phyloP scores from a whole-genome alignment of 2,888 invertebrate species.

The Exocentrus adspersus region DNA sequence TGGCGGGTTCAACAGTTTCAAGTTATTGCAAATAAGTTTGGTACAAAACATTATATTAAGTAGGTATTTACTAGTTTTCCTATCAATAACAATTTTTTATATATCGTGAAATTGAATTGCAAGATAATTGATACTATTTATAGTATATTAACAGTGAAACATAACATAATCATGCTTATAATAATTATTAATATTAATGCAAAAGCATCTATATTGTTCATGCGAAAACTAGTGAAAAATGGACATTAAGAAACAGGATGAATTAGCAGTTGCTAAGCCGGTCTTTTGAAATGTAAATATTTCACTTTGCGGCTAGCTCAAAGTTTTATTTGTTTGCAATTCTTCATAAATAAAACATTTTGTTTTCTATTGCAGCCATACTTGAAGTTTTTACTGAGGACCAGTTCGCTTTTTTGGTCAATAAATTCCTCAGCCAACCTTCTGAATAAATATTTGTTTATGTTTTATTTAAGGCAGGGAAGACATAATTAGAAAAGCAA shows the following conservation, averaged over 20 bases:
- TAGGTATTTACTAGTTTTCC: too few relatives aligned
- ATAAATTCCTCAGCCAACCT: constrained; percentile 37
- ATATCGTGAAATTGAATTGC: too few relatives aligned
- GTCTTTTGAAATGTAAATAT: constrained; percentile 30
- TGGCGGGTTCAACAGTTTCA: background rate
- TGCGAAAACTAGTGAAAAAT: too few relatives aligned
- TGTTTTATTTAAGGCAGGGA: constrained; percentile 56
- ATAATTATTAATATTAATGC: background rate
- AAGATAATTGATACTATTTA: too few relatives aligned
- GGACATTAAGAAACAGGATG: too few relatives aligned
- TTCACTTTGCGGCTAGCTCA: constrained; percentile 28
- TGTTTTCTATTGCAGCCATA: constrained; percentile 39
- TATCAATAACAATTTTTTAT: too few relatives aligned
- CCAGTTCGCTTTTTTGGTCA: constrained; percentile 39
- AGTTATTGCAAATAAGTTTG: constrained; percentile 10
- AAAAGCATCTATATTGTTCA: too few relatives aligned
- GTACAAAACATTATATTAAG: background rate
- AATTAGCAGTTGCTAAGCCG: background rate
- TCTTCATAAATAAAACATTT: constrained; percentile 46
- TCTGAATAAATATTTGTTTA: constrained; percentile 58
- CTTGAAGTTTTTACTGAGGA: constrained; percentile 40
- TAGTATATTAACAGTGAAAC: too few relatives aligned
- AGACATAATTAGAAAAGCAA: constrained; percentile 53
- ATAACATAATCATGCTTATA: too few relatives aligned
- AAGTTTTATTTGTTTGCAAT: constrained; percentile 32